phyloP scores from a whole-genome alignment of 2,888 invertebrate species.

The Nephrocerus scutellatus region DNA sequence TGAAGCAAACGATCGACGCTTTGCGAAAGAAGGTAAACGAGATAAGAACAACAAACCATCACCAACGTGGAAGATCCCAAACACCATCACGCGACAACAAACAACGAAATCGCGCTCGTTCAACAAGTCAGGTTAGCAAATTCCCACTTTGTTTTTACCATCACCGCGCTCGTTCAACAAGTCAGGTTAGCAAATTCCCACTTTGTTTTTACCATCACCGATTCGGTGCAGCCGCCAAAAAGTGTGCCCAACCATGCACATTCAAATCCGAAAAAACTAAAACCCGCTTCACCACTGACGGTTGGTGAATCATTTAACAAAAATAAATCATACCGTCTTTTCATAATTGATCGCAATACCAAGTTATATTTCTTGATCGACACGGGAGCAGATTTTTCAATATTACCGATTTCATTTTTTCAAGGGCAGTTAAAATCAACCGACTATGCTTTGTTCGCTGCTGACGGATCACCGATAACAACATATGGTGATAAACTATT shows the following conservation, averaged over 20 bases:
- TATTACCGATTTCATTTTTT: constrained; percentile 8
- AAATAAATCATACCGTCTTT: constrained; percentile 7
- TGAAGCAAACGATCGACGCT: no score
- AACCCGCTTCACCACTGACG: no score
- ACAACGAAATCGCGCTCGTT: no score
- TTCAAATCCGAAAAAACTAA: constrained; percentile 7
- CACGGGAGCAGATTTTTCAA: constrained; percentile 3
- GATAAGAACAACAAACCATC: no score
- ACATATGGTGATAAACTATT: constrained; percentile 6
- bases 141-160: no score
- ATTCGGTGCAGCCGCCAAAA: constrained; percentile 5
- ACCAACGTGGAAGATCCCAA: no score
- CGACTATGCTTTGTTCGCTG: no score
- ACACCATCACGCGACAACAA: no score
- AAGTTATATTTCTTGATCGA: constrained; percentile 4
- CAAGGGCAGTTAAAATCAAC: constrained; percentile 7
- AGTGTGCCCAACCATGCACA: constrained; percentile 6
- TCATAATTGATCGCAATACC: constrained; percentile 3
- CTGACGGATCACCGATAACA: constrained; percentile 6
- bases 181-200: constrained; percentile 3
- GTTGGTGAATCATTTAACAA: background rate
- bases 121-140: no score
- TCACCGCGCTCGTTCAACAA: constrained; percentile 6
- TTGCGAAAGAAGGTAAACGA: no score
- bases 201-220: constrained; percentile 7